Evolutionary conservation across 2,113 vertebrate species (phyloP), one percentile per base, ranked within the genome.

Genomic region (Cebus imitator): DNA sequence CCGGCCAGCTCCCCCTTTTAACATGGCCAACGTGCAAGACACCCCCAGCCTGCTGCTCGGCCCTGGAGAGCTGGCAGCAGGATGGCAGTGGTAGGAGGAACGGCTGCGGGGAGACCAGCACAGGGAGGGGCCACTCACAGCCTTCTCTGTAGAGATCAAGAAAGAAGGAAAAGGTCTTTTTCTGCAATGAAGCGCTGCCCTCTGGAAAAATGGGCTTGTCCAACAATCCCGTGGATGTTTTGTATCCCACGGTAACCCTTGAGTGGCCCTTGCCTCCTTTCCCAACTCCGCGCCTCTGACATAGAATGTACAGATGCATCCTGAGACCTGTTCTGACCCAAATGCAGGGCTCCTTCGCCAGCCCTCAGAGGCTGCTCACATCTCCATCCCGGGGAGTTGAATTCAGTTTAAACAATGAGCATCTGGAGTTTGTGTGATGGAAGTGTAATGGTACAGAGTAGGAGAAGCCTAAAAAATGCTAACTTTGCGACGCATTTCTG

Each of bases 181-280:
- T 97, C 95, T 96, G 96, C 94, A 95, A 37, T 20, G 96, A 83
- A 84, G 76, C 80, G 90, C 97, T 98, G 97, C 98, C 97, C 98
- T 96, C 97, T 87, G 97, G 98, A 7, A 94, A 97, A 97, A 96
- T 88, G 48, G 1, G 82, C 92, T 93, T 84, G 8, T 97, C 87
- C 91, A 94, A 95, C 81, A 85, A 97, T 93, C 79, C 95, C 93
- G 88, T 68, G 37, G 98, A 96, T 94, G 93, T 97, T 97, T 95
- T 97, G 98, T 84, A 96, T 97, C 97, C 90, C 87, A 96, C 96
- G 96, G 97, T 40, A 85, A 95, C 97, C 87, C 94, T 96, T 98
- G 90, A 58, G 75, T 75, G 75, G 97, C 97, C 95, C 97, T 70
- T 82, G 82, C 68, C 66, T 13, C 76, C 40, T 78, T 87, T 82